phyloP scores from a whole-genome alignment of 2,888 invertebrate genomes.

The Spodoptera picta region DNA sequence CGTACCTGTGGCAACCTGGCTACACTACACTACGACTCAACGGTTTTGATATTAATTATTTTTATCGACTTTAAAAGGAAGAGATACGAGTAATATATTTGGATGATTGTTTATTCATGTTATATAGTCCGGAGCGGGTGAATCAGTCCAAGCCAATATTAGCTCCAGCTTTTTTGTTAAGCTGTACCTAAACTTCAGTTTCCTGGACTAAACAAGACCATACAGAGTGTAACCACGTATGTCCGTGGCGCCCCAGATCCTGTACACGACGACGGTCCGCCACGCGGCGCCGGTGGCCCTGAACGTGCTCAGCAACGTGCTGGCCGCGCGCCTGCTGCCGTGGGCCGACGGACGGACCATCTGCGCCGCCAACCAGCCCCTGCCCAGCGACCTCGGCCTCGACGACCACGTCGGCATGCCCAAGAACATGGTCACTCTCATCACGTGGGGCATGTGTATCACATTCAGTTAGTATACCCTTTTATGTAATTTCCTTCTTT shows the following conservation, averaged over 20 bases:
- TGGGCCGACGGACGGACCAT: conserved; percentile 55
- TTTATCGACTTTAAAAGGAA: too few species aligned
- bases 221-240: too few species aligned
- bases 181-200: too few species aligned
- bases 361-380: conserved; percentile 64
- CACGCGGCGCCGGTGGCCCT: conserved; percentile 88
- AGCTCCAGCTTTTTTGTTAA: too few species aligned
- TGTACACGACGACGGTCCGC: conserved; percentile 85
- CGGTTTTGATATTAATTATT: too few species aligned
- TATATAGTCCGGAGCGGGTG: too few species aligned
- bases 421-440: conserved; percentile 29
- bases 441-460: conserved; percentile 57
- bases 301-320: conserved; percentile 83
- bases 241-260: conserved; percentile 55
- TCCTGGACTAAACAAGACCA: too few species aligned
- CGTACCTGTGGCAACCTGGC: too few species aligned
- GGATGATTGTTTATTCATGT: too few species aligned
- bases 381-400: conserved; percentile 22
- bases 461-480: conserved; percentile 61
- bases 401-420: conserved; percentile 29
- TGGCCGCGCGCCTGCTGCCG: conserved; percentile 58
- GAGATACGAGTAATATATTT: too few species aligned
- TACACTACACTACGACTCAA: too few species aligned
- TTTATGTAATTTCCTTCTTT: neutral
- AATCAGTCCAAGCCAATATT: too few species aligned